Percentiles rank a stretch among this genome's conserved stretches.
Conservation (phyloP, 2,797 vertebrate species). For the Salarias fasciatus region DNA sequence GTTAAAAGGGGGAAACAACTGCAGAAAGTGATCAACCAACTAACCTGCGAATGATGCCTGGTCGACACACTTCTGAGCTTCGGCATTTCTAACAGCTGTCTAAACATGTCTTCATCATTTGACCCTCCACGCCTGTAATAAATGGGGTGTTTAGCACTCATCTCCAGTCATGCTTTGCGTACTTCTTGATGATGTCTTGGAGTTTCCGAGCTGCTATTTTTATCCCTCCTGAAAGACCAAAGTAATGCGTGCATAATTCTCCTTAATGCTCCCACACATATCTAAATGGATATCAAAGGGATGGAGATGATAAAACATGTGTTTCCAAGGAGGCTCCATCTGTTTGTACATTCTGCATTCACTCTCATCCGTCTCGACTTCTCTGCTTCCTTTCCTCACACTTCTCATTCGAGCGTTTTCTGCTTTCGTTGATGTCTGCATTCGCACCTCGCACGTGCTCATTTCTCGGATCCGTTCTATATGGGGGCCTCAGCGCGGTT, state of each 20-base stretch:
- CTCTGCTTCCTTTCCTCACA: too few species aligned
- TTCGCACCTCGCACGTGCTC: neutral
- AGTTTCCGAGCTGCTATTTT: constrained; percentile 26
- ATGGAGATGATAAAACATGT: constrained; percentile 28
- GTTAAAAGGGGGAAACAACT: neutral
- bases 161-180: neutral
- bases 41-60: too few species aligned
- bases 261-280: constrained; percentile 40
- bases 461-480: neutral
- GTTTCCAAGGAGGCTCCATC: constrained; percentile 36
- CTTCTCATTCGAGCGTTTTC: neutral
- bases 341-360: constrained; percentile 20
- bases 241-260: constrained; percentile 18
- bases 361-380: constrained; percentile 18
- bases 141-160: constrained; percentile 10
- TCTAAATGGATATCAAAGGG: constrained; percentile 43
- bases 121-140: constrained; percentile 2
- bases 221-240: constrained; percentile 28
- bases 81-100: neutral
- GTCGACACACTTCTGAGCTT: too few species aligned
- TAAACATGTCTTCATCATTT: neutral
- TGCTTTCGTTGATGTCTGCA: neutral
- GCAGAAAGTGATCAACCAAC: neutral
- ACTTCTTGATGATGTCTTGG: constrained; percentile 30
- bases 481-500: neutral